These are phyloP conservation scores for Agrochola circellaris DNA, from an alignment of 2,888 invertebrate genomes.

Conservation along the genomic window DNA sequence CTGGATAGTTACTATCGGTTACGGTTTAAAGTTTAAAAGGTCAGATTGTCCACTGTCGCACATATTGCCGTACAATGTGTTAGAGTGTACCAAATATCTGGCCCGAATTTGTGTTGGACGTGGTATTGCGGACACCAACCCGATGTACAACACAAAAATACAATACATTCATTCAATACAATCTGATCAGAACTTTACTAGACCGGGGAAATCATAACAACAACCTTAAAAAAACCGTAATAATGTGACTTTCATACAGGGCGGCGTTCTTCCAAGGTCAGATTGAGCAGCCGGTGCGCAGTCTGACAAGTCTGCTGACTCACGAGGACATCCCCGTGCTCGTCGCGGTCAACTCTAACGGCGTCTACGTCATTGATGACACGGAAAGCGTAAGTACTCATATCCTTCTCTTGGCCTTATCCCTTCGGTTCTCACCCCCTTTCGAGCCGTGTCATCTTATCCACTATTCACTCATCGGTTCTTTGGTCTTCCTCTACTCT, in stretches of 20 bases:
- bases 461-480: neutral
- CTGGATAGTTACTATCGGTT: no score
- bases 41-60: neutral
- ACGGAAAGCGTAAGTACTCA: conserved; percentile 93
- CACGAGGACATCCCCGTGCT: conserved; percentile 97
- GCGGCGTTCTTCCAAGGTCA: conserved; percentile 98
- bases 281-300: conserved; percentile 97
- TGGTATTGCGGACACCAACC: neutral
- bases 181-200: neutral
- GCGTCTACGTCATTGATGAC: conserved; percentile 96
- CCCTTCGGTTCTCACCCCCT: neutral
- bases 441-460: neutral
- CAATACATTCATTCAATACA: neutral
- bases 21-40: no score
- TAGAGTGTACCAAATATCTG: neutral
- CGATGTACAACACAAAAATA: no score
- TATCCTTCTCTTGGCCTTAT: neutral
- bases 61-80: neutral
- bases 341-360: conserved; percentile 96
- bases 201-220: no score
- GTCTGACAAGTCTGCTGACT: conserved; percentile 95
- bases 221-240: neutral
- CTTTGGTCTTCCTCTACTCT: neutral
- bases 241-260: conserved; percentile 85
- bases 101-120: neutral